phyloP scores from a whole-genome alignment of 2,888 invertebrate species.

The Camptogramma bilineatum region DNA sequence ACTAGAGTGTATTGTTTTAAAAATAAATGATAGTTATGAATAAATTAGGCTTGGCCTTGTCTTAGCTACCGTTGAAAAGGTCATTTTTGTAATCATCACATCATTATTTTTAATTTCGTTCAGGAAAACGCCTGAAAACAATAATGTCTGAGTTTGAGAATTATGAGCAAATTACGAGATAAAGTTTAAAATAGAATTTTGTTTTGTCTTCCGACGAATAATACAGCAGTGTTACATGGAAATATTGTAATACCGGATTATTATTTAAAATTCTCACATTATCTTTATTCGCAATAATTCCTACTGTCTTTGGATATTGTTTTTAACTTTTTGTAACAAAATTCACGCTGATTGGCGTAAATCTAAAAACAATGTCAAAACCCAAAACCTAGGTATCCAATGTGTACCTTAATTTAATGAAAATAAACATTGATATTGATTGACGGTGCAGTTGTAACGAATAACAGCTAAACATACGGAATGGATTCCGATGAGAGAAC shows the following conservation, averaged over 20 bases:
- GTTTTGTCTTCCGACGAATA: conserved; percentile 2
- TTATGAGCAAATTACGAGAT: conserved; percentile 8
- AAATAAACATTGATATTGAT: conserved; percentile 5
- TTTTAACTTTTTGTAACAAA: no score
- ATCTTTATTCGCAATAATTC: not conserved
- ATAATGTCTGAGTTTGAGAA: conserved; percentile 8
- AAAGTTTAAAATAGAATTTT: conserved; percentile 10
- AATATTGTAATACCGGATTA: not conserved
- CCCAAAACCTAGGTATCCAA: conserved; percentile 8
- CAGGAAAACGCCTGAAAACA: not conserved
- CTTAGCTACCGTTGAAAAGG: not conserved
- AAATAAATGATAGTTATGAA: conserved; percentile 27
- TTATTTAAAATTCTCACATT: not conserved
- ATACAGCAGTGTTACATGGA: not conserved
- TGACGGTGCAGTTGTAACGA: conserved; percentile 33
- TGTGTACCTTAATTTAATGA: not conserved
- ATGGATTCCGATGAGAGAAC: conserved; percentile 48
- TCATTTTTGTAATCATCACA: conserved; percentile 12
- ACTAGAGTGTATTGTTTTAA: conserved; percentile 27
- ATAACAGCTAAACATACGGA: conserved; percentile 29
- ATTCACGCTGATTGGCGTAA: not conserved
- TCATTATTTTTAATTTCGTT: conserved; percentile 22
- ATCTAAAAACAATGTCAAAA: not conserved
- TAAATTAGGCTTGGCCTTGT: conserved; percentile 28
- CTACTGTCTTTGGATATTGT: no score